Base-by-base conservation (phyloP, 2,888 invertebrate genomes). In the Trichogramma evanescens region DNA sequence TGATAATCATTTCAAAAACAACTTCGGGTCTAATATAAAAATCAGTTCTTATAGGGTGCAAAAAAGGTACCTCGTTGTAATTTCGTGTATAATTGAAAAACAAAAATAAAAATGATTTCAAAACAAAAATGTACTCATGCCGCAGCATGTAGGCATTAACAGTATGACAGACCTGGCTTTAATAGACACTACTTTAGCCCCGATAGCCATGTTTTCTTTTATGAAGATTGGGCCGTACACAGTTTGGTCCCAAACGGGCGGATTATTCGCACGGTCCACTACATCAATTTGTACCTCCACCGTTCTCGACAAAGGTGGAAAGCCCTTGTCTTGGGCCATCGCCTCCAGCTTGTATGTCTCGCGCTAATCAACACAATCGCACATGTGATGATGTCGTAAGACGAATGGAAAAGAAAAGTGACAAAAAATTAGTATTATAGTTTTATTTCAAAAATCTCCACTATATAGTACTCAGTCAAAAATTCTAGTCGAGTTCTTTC, bases 211-310 rank as follows among this genome's bases (percentile, higher is more conserved):
- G 86, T 95, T 95, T 86, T 95, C 95, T 88, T 92, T 91, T 84
- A 94, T 92, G 89, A 89, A 91, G 88, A 94, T 92, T 80, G 95
- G 95, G 80, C 95, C 95, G 85, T 95, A 95, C 82, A 93, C 90
- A 82, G 87, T 88, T 86, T 94, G 90, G 85, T 93, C 95, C 95
- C 93, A 95, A 81, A 92, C 91, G 82, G 93, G 95, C 83, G 91
- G 95, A 88, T 93, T 96, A 89, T 93, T 95, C 78, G 92, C 95
- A 84, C 92, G 89, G 85, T 93, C 95, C 84, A 95, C 95, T 83
- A 96, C 95, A 85, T 94, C 94, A 84, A 97, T 95, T 84, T 94
- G 93, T 82, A 97, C 95, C 84, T 93, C 94, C 83, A 95, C 96
- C 81, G 92, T 91, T 83, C 95, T 88, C 82, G 93, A 91, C 83